A percentile compares a stretch with the other conserved stretches of the same genome.
Evolutionary conservation across 2,113 vertebrate genomes (phyloP).

Genomic region (Spermophilus dauricus): DNA sequence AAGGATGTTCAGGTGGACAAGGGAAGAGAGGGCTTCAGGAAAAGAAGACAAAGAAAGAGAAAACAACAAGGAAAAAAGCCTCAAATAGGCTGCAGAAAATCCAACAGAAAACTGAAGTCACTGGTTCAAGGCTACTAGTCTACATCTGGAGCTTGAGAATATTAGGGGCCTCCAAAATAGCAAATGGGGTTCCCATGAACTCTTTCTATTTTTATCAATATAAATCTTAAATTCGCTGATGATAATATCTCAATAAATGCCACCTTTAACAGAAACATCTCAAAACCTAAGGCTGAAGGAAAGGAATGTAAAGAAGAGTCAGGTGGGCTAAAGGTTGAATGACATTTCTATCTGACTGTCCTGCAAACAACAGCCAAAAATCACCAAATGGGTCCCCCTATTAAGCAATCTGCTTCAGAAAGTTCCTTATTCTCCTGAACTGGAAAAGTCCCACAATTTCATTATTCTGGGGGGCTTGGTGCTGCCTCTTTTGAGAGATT

Average conservation of each 20-base stretch:
- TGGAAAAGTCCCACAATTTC: conserved; percentile 67
- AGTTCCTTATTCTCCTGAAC: conserved; percentile 48
- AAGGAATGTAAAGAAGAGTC: neutral
- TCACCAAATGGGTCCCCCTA: conserved; percentile 61
- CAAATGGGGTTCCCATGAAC: neutral
- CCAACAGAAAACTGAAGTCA: neutral
- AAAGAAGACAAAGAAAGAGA: neutral
- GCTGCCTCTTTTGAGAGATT: conserved; percentile 66
- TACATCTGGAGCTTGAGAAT: neutral
- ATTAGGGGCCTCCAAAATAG: neutral
- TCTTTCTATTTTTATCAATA: neutral
- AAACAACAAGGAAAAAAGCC: neutral
- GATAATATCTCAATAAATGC: neutral
- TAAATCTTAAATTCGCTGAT: neutral
- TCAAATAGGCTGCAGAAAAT: neutral
- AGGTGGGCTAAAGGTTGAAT: neutral
- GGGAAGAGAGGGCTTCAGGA: neutral
- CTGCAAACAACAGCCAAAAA: neutral
- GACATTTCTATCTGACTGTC: neutral
- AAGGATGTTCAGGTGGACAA: neutral
- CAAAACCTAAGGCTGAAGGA: neutral
- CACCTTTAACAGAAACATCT: neutral
- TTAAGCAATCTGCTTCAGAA: conserved; percentile 68
- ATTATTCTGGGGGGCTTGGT: conserved; percentile 50
- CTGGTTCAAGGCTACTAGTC: neutral